Conservation (phyloP, 1,140 invertebrate genomes). For the Linepithema humile region DNA sequence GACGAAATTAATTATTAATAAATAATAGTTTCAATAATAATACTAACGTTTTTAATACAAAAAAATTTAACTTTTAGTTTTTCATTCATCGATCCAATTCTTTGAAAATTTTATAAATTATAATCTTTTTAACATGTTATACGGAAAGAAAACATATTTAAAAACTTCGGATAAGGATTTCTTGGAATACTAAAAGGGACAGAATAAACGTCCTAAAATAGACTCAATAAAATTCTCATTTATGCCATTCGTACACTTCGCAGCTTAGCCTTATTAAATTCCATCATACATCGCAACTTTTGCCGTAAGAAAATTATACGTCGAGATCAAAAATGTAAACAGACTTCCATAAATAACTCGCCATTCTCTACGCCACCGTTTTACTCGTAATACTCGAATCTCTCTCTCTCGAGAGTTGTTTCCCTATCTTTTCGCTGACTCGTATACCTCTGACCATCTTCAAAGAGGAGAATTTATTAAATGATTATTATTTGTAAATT, state of each 20-base stretch:
- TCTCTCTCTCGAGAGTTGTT: neutral
- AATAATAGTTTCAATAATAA: neutral
- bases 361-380: neutral
- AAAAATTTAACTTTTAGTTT: neutral
- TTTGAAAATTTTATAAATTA: no score
- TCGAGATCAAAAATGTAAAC: conserved; percentile 25
- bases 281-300: neutral
- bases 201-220: neutral
- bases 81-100: neutral
- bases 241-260: conserved; percentile 48
- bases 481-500: conserved; percentile 28
- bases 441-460: neutral
- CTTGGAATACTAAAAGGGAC: neutral
- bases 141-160: neutral
- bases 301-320: conserved; percentile 27
- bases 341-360: neutral
- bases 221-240: conserved; percentile 49
- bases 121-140: no score
- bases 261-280: conserved; percentile 12
- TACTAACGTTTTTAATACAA: neutral
- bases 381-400: no score
- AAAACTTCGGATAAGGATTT: neutral
- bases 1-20: neutral
- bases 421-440: neutral
- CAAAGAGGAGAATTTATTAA: conserved; percentile 23